These are phyloP conservation scores for Macrostomum cliftonense DNA, from an alignment of 2,888 invertebrate species.

Conservation along the genomic window DNA sequence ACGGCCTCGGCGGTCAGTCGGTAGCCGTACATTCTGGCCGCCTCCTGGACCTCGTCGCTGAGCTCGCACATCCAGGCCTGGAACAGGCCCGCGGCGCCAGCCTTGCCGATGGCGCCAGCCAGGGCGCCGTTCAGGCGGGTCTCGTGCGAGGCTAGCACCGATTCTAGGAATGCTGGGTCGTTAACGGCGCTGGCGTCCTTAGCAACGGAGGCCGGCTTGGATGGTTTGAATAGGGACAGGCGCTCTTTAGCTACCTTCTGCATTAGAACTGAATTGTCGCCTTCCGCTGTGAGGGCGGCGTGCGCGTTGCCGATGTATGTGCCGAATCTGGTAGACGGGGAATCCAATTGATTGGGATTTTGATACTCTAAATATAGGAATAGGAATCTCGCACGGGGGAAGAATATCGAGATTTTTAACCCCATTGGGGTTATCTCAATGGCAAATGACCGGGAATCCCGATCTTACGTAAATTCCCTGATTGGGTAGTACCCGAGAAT, in stretches of 20 bases:
- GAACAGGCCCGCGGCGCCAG: constrained; percentile 16
- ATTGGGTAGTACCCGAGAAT: too few relatives aligned
- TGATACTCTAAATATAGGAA: too few relatives aligned
- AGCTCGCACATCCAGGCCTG: constrained; percentile 19
- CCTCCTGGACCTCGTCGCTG: constrained; percentile 16
- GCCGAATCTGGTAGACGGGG: constrained; percentile 3
- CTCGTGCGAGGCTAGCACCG: too few relatives aligned
- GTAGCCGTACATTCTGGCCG: constrained; percentile 15
- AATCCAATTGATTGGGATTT: too few relatives aligned
- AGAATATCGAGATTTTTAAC: too few relatives aligned
- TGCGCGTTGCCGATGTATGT: constrained; percentile 17
- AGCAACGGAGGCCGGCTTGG: constrained; percentile 7
- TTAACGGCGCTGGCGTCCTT: constrained; percentile 13
- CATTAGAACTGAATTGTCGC: constrained; percentile 19
- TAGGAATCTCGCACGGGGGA: too few relatives aligned
- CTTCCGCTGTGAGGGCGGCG: constrained; percentile 19
- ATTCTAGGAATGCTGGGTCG: too few relatives aligned
- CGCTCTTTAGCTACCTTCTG: constrained; percentile 19
- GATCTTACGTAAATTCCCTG: too few relatives aligned
- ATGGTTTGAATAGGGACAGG: constrained; percentile 13
- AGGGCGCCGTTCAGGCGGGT: too few relatives aligned
- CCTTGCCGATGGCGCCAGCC: constrained; percentile 13
- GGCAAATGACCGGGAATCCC: too few relatives aligned
- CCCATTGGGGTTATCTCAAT: too few relatives aligned
- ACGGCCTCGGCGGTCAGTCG: constrained; percentile 15